Evolutionary conservation across 2,797 vertebrate genomes (phyloP).

Genomic region (Falco biarmicus): DNA sequence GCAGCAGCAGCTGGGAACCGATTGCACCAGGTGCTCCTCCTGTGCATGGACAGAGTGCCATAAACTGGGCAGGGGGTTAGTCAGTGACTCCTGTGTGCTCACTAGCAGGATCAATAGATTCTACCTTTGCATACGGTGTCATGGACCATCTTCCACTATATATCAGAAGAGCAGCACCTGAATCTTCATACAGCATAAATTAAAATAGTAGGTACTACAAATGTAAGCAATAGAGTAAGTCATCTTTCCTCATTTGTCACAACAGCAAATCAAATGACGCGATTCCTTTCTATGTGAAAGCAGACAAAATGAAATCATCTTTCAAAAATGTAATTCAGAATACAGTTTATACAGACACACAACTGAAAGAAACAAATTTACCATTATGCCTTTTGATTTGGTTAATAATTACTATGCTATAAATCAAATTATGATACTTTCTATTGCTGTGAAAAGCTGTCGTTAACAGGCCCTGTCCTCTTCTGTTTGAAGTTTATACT

Average conservation of each 20-base stretch:
- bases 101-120: background rate
- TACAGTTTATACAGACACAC: background rate
- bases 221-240: background rate
- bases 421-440: slow-evolving; percentile 8
- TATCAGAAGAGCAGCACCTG: background rate
- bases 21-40: background rate
- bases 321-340: background rate
- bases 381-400: background rate
- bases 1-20: background rate
- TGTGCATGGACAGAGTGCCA: background rate
- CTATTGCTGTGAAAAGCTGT: background rate
- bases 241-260: background rate
- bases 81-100: background rate
- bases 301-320: background rate
- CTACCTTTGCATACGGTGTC: background rate
- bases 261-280: background rate
- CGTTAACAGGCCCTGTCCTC: background rate
- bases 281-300: background rate
- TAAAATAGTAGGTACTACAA: background rate
- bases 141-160: background rate
- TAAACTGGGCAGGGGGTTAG: background rate
- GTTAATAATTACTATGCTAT: background rate
- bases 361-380: background rate
- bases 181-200: background rate
- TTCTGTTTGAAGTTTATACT: background rate